These are phyloP conservation scores for Plotosus lineatus DNA, from an alignment of 2,113 vertebrate species.

Conservation along the genomic window DNA sequence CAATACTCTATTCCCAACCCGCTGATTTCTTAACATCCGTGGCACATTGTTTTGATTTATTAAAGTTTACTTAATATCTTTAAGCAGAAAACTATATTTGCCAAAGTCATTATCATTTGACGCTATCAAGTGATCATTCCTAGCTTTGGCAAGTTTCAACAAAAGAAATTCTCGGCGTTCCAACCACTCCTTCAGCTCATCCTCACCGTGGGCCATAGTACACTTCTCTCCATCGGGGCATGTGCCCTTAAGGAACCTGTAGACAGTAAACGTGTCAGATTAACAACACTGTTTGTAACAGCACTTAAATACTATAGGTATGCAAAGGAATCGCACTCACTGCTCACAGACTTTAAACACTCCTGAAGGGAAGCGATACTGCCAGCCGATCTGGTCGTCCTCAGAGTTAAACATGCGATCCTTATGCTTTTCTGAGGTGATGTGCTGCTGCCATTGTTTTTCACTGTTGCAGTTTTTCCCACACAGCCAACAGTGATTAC, in stretches of 20 bases:
- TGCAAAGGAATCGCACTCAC: slow-evolving; percentile 67
- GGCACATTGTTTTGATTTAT: slow-evolving; percentile 36
- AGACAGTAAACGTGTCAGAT: not conserved
- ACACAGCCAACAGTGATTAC: slow-evolving; percentile 98
- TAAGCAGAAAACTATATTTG: slow-evolving; percentile 99
- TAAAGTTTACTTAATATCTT: slow-evolving; percentile 89
- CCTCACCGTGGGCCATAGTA: slow-evolving; percentile 89
- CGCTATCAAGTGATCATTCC: slow-evolving; percentile 96
- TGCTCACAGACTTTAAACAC: slow-evolving; percentile 91
- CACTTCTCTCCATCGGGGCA: slow-evolving; percentile 87
- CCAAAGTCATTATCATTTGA: slow-evolving; percentile 99
- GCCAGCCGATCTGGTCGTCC: slow-evolving; percentile 97
- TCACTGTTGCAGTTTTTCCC: slow-evolving; percentile 99
- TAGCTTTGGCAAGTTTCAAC: slow-evolving; percentile 96
- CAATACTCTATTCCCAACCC: slow-evolving; percentile 52
- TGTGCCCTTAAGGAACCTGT: slow-evolving; percentile 82
- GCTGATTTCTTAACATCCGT: slow-evolving; percentile 50
- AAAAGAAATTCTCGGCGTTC: slow-evolving; percentile 90
- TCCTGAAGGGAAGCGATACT: slow-evolving; percentile 94
- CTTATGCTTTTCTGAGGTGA: slow-evolving; percentile 97
- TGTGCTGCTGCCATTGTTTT: slow-evolving; percentile 98
- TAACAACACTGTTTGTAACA: not conserved
- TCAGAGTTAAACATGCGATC: slow-evolving; percentile 96
- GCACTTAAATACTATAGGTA: not conserved
- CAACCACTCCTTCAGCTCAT: slow-evolving; percentile 92